Evolutionary conservation across 2,113 vertebrate species (phyloP), one percentile per base, ranked within the genome.

Genomic region (Nannospalax galili): DNA sequence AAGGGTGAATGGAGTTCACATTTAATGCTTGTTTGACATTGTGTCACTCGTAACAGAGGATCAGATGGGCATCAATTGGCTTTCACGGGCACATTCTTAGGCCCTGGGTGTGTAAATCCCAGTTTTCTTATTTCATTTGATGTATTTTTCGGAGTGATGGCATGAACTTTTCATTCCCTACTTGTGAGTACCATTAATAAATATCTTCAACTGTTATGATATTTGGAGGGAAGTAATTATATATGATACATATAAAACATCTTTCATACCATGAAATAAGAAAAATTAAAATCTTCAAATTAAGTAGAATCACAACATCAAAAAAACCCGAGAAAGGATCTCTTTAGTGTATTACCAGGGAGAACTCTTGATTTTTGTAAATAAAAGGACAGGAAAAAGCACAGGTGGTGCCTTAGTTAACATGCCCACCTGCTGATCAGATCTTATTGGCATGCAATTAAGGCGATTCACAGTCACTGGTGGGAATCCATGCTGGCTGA

Each of bases 21-120:
- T 35, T 64, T 35, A 88, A 32, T 60, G 4, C 88, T 42, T 81
- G 37, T 58, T 69, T 91, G 70, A 20, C 17, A 82, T 79, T 91
- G 95, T 92, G 79, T 86, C 65, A 94, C 86, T 80, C 35, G 56
- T 10, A 52, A 92, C 5, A 56, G 81, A 60, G 26, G 35, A 88
- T 70, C 24, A 70, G 67, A 96, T 92, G 22, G 42, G 56, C 80
- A 94, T 93, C 48, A 79, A 78, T 94, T 92, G 94, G 37, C 35
- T 91, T 85, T 75, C 40, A 77, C 52, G n/a, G 91, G 87, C 62
- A 82, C 69, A 64, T 79, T 97, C 69, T 91, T 40, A 79, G n/a
- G 37, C 26, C 2, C 5, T 84, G n/a, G 45, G 80, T 84, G 81
- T 69, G 65, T 93, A 94, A 82, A 91, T 93, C 77, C 92, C 32